Evolutionary conservation across 2,113 vertebrate genomes (phyloP), one percentile per base, ranked within the genome.

Genomic region (human (Homo sapiens)): DNA sequence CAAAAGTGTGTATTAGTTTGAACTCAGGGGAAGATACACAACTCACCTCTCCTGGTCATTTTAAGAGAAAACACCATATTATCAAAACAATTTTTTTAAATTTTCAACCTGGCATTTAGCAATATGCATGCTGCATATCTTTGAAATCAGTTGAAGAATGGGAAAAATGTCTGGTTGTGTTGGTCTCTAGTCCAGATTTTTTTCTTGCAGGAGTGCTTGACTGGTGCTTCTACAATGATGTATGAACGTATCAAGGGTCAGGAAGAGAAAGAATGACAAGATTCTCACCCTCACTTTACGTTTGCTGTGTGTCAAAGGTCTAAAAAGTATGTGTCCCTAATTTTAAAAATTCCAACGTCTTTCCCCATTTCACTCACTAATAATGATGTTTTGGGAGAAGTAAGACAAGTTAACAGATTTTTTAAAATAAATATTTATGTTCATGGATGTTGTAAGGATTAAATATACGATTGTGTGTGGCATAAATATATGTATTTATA

Each of bases 121-220:
- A 57, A 32, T 61, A 61, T 2, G 50, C 35, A 27, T 79, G 12
- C 25, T 40, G 38, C 4, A 64, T 0, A 27, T 72, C 10, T 92
- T 79, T 81, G 40, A 89, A 70, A 8, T 75, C 20, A 76, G 23
- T 17, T 92, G 83, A 59, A 52, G 12, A 70, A 90, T 61, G 32
- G 22, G 32, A 11, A 45, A 43, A n/a, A 61, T 70, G 43, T 0
- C 5, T 80, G 14, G 25, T 2, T 61, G 0, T 35, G 3, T 6
- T 87, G 17, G 8, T 68, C 57, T 85, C 43, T n/a, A 35, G 6
- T n/a, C 16, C 4, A 82, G 43, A 83, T 30, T 59, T 0, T 79
- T 61, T 90, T 61, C 25, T 16, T 59, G 8, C 52, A 66, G 52
- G 8, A 76, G 75, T 66, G 50, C 45, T 17, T 7, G 20, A 14